Base-by-base conservation (phyloP, 2,113 vertebrate species). In the Syngnathus scovelli region DNA sequence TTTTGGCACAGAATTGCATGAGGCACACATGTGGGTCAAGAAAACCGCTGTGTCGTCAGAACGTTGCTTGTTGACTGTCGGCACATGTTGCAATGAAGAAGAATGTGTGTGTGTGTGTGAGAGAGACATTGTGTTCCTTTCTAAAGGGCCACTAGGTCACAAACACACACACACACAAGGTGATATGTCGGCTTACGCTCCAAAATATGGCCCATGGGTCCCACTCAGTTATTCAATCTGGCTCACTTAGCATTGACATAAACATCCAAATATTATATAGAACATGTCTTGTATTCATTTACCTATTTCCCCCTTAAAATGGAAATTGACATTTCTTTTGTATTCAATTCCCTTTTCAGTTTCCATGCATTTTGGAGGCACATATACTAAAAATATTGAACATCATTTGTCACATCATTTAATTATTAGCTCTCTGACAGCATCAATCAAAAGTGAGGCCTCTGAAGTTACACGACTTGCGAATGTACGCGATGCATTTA, bases 21-120 rank as follows among this genome's bases (percentile, higher is more conserved):
- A 23, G 21, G 19, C 7, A 41, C 51, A 65, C 64, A 69, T 80
- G 18, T 78, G 71, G 76, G 79, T 84, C 75, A 72, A 15, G 16
- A 62, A 62, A 21, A 46, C 21, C 11, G 13, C 3, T 37, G 55
- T 43, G 18, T 61, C n/a, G n/a, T 43, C 37, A 41, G 21, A 18
- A 62, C 7, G 21, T 27, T 44, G 41, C n/a, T 27, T 44, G 21
- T 43, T 44, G 41, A 44, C 41, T 39, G 12, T 15, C 21, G 27
- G 39, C 6, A 21, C 8, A 8, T 13, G 41, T 41, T 36, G 55
- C 55, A 58, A 62, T 21, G 19, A 61, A 61, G 19, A 27, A 21
- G 39, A 27, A 23, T 44, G 21, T 33, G 37, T 58, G 58, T 7
- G 11, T 15, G 38, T 13, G 60, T 12, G 39, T 60, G 33, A 37